Evolutionary conservation across 37 sponge, comb jelly and placozoan genomes (phyloP), one percentile per base, ranked within the genome.

Genomic region (Amphimedon queenslandica): DNA sequence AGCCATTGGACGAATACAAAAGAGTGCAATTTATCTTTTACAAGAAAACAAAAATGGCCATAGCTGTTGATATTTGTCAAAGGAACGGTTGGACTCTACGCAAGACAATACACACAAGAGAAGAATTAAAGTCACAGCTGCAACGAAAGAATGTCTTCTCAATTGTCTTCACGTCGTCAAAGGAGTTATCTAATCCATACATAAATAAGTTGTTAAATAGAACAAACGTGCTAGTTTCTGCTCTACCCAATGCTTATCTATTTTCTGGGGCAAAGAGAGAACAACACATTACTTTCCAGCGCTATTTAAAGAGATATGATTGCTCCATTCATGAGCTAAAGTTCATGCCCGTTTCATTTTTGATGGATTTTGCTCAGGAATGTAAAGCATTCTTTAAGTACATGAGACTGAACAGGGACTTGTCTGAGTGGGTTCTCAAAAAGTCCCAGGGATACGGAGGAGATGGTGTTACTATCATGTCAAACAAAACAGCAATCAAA

Each of bases 391-490:
- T 87, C 42, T 93, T 93, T 64, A 77, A 77, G 40, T 80, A 77
- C 63, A 41, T 72, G 1, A 41, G 65, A 37, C 27, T 20, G 18
- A 27, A 53, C 20, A 60, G 5, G 21, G 28, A 60, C 27, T n/a
- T n/a, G 5, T 61, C 69, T 37, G 73, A 76, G 72, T 93, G 94
- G 94, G 80, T 93, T 3, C 67, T 93, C 36, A 93, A 93, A 42
- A 67, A 82, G 1, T 85, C 79, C 4, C 41, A 57, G 30, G 90
- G 94, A 0, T 82, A 75, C 65, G 90, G 94, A 35, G 94, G 94
- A 4, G 80, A 70, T 4, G 87, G 87, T 1, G 79, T 93, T 20
- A 81, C 75, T 3, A 56, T 93, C 6, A 78, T 80, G 36, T n/a
- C 63, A 3, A 73, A 84, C 30, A 3, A 70, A 0, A 66, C 66